Conservation (phyloP, 2,888 invertebrate species). For the Protophormia terraenovae region DNA sequence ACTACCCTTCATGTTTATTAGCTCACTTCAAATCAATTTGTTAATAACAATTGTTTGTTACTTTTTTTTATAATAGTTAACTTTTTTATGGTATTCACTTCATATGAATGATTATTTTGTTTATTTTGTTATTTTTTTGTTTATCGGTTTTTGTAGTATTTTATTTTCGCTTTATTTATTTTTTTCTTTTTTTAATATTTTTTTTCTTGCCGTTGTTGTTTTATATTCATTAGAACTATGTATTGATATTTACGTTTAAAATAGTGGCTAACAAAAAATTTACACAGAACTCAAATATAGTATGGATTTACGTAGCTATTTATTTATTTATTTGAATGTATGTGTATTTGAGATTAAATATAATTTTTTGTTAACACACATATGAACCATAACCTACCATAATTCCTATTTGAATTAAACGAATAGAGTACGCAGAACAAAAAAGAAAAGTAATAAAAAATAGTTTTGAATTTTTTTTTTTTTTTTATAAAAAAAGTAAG, state of each 20-base stretch:
- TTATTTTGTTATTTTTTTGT: neutral
- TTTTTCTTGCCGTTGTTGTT: neutral
- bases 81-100: neutral
- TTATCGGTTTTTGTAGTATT: neutral
- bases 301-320: no score
- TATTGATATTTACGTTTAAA: conserved; percentile 9
- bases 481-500: neutral
- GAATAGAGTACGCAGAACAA: neutral
- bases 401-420: conserved; percentile 4
- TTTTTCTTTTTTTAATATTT: no score
- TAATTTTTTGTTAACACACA: neutral
- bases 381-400: conserved; percentile 41
- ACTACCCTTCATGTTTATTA: no score
- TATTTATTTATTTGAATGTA: neutral
- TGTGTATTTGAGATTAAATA: neutral
- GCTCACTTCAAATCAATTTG: neutral
- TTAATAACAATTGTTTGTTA: neutral
- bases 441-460: neutral
- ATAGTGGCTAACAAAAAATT: no score
- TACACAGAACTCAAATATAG: no score
- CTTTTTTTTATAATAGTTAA: no score
- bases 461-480: neutral
- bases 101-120: neutral
- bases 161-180: no score
- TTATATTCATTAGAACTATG: neutral